Evolutionary conservation across 2,888 invertebrate genomes (phyloP).

Genomic region (Acleris cristana): DNA sequence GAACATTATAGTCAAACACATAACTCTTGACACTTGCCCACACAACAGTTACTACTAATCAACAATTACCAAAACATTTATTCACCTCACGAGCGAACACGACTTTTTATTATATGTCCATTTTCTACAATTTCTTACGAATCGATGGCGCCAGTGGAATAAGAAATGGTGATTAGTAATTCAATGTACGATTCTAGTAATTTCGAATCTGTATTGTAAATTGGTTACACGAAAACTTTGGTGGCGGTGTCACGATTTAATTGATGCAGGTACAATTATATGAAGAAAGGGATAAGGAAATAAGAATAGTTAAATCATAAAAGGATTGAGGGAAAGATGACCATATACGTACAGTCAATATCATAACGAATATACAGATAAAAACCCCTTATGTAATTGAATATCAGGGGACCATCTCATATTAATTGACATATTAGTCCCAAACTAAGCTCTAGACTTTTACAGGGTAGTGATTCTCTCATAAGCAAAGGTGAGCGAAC

Average conservation of each 20-base stretch:
- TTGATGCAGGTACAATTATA: not conserved
- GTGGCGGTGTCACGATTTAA: not conserved
- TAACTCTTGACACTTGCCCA: conserved; percentile 3
- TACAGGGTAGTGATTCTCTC: no score
- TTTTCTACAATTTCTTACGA: conserved; percentile 23
- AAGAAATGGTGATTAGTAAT: conserved; percentile 18
- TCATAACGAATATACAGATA: no score
- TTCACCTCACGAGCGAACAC: conserved; percentile 15
- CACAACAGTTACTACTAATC: conserved; percentile 24
- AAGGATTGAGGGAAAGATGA: no score
- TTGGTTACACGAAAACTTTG: conserved; percentile 31
- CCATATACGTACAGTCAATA: no score
- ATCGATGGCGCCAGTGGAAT: conserved; percentile 14
- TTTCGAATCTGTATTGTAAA: conserved; percentile 45
- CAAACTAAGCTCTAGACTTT: no score
- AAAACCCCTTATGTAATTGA: no score
- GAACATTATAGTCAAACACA: not conserved
- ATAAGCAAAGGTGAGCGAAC: no score
- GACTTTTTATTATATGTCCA: conserved; percentile 12
- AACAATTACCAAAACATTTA: conserved; percentile 18
- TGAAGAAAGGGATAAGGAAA: no score
- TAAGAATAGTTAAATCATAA: no score
- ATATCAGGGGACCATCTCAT: no score
- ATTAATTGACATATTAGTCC: no score
- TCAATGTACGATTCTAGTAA: conserved; percentile 40